Evolutionary conservation across 2,888 invertebrate species (phyloP), one percentile per base, ranked within the genome.

Genomic region (Drosophila nr. perissopoda): DNA sequence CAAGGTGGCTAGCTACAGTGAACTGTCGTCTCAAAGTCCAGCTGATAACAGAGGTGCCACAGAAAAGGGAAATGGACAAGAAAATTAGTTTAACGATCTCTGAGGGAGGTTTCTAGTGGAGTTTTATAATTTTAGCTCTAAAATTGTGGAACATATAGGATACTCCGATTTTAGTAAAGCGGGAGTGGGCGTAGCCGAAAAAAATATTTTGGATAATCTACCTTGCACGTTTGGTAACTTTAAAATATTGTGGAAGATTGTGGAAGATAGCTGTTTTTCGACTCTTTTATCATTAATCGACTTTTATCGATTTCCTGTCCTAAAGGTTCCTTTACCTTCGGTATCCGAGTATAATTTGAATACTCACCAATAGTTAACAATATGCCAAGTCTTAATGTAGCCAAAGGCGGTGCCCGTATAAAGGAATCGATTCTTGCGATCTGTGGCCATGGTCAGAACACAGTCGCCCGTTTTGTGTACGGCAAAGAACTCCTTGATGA

Each of bases 331-430:
- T n/a, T 40, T 18, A 38, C 8, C 2, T 38, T 38, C 38, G 18
- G 38, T 38, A 18, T 38, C 38, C 7, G 8, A 38, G 38, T 16
- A 8, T 25, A 25, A 45, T 16, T 16, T 27, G 6, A 13, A 4
- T 18, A 85, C 91, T 90, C 79, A 93, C 93, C 95, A 94, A 84
- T 95, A 97, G 91, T 96, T 96, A 60, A 93, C 94, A 90, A 97
- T 94, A 52, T 96, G 94, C 97, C 97, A 97, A 27, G 96, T 95
- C 94, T 97, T 97, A 61, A 97, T 94, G 88, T 97, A 97, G 3
- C 97, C 97, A 68, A 94, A 93, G 0, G 96, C 95, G 67, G 94
- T 94, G 91, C 96, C 97, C 53, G 95, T 95, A 91, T 96, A 95
- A 7, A 98, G 94, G 90, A 94, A 97, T 63, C 95, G 94, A 92